Evolutionary conservation across 2,888 invertebrate genomes (phyloP).

Genomic region (Scaptomyza polygonia): DNA sequence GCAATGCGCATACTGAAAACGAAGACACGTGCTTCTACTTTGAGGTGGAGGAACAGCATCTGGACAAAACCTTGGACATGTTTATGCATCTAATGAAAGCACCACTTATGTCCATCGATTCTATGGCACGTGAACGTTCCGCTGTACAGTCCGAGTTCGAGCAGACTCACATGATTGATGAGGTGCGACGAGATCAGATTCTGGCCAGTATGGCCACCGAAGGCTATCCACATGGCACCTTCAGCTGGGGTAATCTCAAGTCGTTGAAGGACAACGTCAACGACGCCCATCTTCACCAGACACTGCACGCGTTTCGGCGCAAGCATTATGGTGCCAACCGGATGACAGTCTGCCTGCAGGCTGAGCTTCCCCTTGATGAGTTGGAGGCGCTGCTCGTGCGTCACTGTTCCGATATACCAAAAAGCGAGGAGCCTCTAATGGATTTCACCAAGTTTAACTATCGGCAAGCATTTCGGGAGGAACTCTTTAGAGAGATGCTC

Average conservation of each 20-base stretch:
- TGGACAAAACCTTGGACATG: constrained; percentile 90
- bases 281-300: constrained; percentile 88
- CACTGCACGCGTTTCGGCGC: constrained; percentile 90
- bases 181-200: constrained; percentile 90
- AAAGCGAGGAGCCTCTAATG: constrained; percentile 87
- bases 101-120: constrained; percentile 92
- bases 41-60: constrained; percentile 92
- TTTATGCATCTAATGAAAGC: constrained; percentile 95
- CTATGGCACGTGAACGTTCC: constrained; percentile 93
- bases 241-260: constrained; percentile 93
- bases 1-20: constrained; percentile 94
- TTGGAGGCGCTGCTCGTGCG: constrained; percentile 83
- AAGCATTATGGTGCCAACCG: constrained; percentile 93
- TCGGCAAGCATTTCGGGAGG: constrained; percentile 74
- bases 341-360: constrained; percentile 94
- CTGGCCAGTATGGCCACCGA: constrained; percentile 88
- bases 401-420: constrained; percentile 89
- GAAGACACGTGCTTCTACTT: constrained; percentile 95
- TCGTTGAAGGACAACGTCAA: constrained; percentile 88
- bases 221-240: constrained; percentile 90
- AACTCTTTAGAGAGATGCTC: constrained; percentile 84
- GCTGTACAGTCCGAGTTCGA: constrained; percentile 96
- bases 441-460: constrained; percentile 86
- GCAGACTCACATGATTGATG: constrained; percentile 90
- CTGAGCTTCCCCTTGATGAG: constrained; percentile 82